phyloP scores from a whole-genome alignment of 2,113 vertebrate genomes.

The Electrona antarctica region DNA sequence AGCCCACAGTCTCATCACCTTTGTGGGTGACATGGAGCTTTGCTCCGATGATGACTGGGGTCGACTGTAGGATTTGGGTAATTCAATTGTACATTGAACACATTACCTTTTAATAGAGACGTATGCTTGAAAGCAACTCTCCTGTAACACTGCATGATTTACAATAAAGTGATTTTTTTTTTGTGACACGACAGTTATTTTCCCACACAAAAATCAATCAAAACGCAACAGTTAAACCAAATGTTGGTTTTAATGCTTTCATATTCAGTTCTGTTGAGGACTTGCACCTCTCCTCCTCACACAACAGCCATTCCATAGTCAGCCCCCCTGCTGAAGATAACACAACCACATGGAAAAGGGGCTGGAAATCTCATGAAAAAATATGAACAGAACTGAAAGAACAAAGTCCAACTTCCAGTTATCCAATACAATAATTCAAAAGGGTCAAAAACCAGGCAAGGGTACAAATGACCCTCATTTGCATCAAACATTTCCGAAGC shows the following conservation, averaged over 20 bases:
- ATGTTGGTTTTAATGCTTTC: slow-evolving; percentile 69
- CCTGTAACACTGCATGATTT: slow-evolving; percentile 5
- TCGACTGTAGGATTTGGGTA: too few relatives aligned
- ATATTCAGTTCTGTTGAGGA: slow-evolving; percentile 62
- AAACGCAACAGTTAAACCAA: slow-evolving; percentile 52
- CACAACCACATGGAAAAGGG: slow-evolving; percentile 51
- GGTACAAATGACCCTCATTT: slow-evolving; percentile 40
- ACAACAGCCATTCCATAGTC: slow-evolving; percentile 61
- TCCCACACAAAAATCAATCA: not conserved
- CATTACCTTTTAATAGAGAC: not conserved
- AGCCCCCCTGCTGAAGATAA: slow-evolving; percentile 47
- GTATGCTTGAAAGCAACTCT: not conserved
- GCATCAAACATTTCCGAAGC: slow-evolving; percentile 32
- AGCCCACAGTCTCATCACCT: too few relatives aligned
- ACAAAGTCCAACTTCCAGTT: slow-evolving; percentile 61
- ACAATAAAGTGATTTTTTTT: slow-evolving; percentile 9
- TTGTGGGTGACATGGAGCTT: too few relatives aligned
- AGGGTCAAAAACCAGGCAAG: slow-evolving; percentile 37
- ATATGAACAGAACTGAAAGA: slow-evolving; percentile 70
- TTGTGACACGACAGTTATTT: not conserved
- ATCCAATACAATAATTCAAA: slow-evolving; percentile 65
- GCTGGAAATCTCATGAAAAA: slow-evolving; percentile 59
- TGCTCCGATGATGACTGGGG: too few relatives aligned
- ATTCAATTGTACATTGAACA: too few relatives aligned
- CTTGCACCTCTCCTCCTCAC: slow-evolving; percentile 48